Evolutionary conservation across 2,888 invertebrate species (phyloP).

Genomic region (Cataglyphis albicans): DNA sequence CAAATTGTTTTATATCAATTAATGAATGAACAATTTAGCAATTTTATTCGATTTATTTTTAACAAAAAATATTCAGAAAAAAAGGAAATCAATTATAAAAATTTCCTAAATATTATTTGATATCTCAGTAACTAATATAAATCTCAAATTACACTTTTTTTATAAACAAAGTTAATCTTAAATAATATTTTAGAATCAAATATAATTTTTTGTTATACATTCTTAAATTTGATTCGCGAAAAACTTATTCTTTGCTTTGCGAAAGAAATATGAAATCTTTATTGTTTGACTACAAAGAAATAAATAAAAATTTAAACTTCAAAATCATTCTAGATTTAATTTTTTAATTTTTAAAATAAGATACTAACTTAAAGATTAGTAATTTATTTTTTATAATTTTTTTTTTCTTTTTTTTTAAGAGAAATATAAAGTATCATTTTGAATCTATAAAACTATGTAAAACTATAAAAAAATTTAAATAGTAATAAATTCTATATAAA

Average conservation of each 20-base stretch:
- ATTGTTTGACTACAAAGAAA: neutral
- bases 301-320: too few species aligned
- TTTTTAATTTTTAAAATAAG: too few species aligned
- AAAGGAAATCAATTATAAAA: too few species aligned
- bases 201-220: neutral
- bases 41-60: neutral
- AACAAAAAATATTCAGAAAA: neutral
- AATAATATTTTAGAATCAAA: neutral
- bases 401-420: too few species aligned
- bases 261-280: neutral
- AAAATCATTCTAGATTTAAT: too few species aligned
- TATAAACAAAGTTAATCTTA: neutral
- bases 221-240: neutral
- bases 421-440: too few species aligned
- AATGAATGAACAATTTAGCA: neutral
- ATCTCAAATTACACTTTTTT: neutral
- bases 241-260: neutral
- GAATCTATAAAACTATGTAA: too few species aligned
- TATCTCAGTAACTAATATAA: neutral
- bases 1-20: neutral
- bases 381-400: too few species aligned
- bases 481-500: neutral
- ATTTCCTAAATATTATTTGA: neutral
- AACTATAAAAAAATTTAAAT: neutral
- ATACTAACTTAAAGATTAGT: too few species aligned